Conservation (phyloP, 2,888 invertebrate genomes). For the Orchesellides sinensis region DNA sequence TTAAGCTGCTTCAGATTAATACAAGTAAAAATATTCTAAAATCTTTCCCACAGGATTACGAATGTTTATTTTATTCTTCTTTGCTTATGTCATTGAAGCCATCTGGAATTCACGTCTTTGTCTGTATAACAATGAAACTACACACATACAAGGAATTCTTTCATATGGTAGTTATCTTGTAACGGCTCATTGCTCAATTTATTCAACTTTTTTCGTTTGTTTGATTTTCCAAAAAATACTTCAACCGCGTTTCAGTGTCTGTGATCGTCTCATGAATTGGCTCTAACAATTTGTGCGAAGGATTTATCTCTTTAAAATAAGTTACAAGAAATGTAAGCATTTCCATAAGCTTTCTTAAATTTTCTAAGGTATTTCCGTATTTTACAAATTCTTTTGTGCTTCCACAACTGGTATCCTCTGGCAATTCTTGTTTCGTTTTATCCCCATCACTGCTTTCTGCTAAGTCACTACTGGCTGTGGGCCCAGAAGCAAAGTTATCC, state of each 20-base stretch:
- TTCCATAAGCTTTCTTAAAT: conserved; percentile 35
- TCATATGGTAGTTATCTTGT: too few species aligned
- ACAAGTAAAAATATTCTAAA: too few species aligned
- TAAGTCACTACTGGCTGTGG: not conserved
- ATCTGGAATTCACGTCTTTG: too few species aligned
- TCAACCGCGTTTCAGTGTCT: conserved; percentile 33
- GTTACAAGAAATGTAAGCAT: conserved; percentile 43
- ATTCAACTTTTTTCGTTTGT: not conserved
- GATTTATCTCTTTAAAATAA: conserved; percentile 45
- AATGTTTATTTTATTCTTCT: too few species aligned
- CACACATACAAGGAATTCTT: too few species aligned
- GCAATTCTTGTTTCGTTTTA: not conserved
- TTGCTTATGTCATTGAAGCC: too few species aligned
- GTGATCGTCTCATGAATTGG: conserved; percentile 45
- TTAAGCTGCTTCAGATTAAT: too few species aligned
- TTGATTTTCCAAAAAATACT: not conserved
- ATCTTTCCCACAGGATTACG: too few species aligned
- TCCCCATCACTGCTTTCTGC: not conserved
- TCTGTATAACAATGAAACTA: too few species aligned
- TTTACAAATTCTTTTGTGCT: not conserved
- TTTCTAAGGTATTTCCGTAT: conserved; percentile 10
- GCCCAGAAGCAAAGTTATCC: not conserved
- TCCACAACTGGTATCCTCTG: not conserved
- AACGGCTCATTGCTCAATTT: too few species aligned
- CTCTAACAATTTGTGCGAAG: conserved; percentile 51